Percentiles rank a stretch among this genome's conserved stretches.
phyloP scores from a whole-genome alignment of 2,888 invertebrate species.

The Euphydryas editha region DNA sequence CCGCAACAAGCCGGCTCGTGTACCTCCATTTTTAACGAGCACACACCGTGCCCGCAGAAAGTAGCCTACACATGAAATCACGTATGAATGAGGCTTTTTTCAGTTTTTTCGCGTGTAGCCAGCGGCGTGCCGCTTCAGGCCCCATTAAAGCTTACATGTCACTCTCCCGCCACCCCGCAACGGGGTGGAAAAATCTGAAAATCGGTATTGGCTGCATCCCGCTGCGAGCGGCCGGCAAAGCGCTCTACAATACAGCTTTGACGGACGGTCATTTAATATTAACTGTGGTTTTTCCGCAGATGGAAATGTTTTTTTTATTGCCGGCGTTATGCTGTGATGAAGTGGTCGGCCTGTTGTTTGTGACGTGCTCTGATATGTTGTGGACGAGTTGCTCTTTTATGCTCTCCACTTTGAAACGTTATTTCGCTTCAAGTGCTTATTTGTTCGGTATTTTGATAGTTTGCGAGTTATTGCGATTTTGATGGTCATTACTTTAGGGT shows the following conservation, averaged over 20 bases:
- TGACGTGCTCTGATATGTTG: slow-evolving; percentile 76
- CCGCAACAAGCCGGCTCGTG: slow-evolving; percentile 78
- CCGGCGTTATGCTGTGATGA: slow-evolving; percentile 77
- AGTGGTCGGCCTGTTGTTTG: slow-evolving; percentile 77
- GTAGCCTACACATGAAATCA: slow-evolving; percentile 83
- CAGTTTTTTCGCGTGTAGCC: slow-evolving; percentile 79
- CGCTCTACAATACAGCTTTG: slow-evolving; percentile 79
- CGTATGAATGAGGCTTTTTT: slow-evolving; percentile 82
- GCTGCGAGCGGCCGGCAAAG: slow-evolving; percentile 65
- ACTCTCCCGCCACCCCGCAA: slow-evolving; percentile 62
- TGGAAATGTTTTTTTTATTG: slow-evolving; percentile 82
- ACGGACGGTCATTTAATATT: slow-evolving; percentile 83
- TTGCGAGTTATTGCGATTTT: slow-evolving; percentile 32
- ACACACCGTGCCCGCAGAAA: slow-evolving; percentile 78
- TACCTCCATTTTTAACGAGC: slow-evolving; percentile 82
- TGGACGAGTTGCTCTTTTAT: slow-evolving; percentile 74
- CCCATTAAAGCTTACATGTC: slow-evolving; percentile 83
- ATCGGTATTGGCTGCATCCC: slow-evolving; percentile 79
- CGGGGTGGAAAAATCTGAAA: slow-evolving; percentile 75
- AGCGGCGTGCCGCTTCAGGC: slow-evolving; percentile 72
- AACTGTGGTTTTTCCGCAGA: slow-evolving; percentile 82
- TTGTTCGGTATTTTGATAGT: slow-evolving; percentile 40
- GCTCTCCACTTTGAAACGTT: slow-evolving; percentile 63
- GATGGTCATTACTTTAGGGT: slow-evolving; percentile 31
- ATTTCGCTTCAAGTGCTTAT: slow-evolving; percentile 64